Evolutionary conservation across 2,113 vertebrate species (phyloP).

Genomic region (Rhinolophus ferrumequinum): DNA sequence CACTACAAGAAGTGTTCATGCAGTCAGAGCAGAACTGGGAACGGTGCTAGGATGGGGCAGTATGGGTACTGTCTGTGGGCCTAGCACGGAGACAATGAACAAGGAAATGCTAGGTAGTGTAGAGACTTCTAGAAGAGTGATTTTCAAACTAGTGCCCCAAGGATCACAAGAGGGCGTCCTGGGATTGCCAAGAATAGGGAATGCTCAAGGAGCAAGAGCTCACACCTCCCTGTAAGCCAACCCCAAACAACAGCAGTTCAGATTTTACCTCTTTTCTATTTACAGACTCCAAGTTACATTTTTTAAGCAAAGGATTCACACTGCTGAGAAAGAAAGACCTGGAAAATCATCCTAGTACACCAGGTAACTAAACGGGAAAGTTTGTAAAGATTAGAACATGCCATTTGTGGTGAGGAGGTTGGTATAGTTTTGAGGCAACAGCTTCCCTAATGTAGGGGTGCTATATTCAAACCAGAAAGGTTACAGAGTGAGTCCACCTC

Average conservation of each 20-base stretch:
- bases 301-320: not conserved
- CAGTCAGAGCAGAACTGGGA: not conserved
- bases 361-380: not conserved
- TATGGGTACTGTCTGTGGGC: accelerated
- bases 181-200: not conserved
- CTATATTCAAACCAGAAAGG: not conserved
- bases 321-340: not conserved
- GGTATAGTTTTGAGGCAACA: not conserved
- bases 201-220: not conserved
- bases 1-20: not conserved
- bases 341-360: not conserved
- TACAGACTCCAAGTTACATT: not conserved
- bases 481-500: not conserved
- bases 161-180: not conserved
- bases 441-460: not conserved
- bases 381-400: not conserved
- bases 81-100: not conserved
- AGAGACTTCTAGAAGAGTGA: not conserved
- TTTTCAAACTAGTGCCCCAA: not conserved
- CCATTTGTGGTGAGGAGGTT: not conserved
- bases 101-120: not conserved
- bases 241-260: not conserved
- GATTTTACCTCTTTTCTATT: not conserved
- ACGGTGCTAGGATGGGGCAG: not conserved
- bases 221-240: accelerated